These are phyloP conservation scores for Colletes collaris DNA, from an alignment of 2,888 invertebrate species.

Conservation along the genomic window DNA sequence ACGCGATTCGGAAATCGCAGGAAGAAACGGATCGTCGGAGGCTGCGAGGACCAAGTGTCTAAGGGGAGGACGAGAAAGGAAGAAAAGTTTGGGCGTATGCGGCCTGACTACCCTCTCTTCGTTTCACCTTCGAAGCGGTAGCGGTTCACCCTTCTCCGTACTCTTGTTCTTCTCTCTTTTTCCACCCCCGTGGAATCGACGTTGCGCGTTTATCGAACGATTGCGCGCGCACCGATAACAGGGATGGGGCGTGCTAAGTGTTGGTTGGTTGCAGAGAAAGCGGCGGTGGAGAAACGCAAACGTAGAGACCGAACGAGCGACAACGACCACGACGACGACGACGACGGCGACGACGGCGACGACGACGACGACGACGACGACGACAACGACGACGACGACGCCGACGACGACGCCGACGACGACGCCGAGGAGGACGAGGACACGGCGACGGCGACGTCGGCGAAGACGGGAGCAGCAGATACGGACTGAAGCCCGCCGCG, in stretches of 20 bases:
- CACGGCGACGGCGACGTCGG: constrained; percentile 58
- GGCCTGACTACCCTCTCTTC: constrained; percentile 35
- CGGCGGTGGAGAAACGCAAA: constrained; percentile 64
- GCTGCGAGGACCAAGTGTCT: constrained; percentile 6
- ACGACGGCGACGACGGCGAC: constrained; percentile 34
- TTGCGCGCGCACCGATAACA: constrained; percentile 80
- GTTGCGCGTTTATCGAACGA: constrained; percentile 82
- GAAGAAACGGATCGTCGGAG: constrained; percentile 19
- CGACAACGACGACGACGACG: constrained; percentile 39
- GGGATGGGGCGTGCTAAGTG: constrained; percentile 77
- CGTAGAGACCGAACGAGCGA: constrained; percentile 17
- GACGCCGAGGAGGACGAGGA: constrained; percentile 36
- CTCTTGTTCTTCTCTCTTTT: constrained; percentile 30
- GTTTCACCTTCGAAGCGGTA: constrained; percentile 35
- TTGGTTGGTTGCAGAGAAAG: constrained; percentile 69
- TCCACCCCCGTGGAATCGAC: constrained; percentile 74
- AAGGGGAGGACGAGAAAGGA: constrained; percentile 20
- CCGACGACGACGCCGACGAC: constrained; percentile 46
- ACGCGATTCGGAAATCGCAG: constrained; percentile 27
- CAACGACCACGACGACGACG: constrained; percentile 32
- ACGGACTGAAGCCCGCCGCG: constrained; percentile 46
- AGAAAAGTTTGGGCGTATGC: constrained; percentile 63
- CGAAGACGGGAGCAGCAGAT: constrained; percentile 50
- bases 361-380: constrained; percentile 45
- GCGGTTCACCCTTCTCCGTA: constrained; percentile 21